Percentiles rank a stretch among this genome's conserved stretches.
These are phyloP conservation scores for Poeciliopsis paucimaculata DNA, from an alignment of 2,797 vertebrate species.

Conservation along the genomic window DNA sequence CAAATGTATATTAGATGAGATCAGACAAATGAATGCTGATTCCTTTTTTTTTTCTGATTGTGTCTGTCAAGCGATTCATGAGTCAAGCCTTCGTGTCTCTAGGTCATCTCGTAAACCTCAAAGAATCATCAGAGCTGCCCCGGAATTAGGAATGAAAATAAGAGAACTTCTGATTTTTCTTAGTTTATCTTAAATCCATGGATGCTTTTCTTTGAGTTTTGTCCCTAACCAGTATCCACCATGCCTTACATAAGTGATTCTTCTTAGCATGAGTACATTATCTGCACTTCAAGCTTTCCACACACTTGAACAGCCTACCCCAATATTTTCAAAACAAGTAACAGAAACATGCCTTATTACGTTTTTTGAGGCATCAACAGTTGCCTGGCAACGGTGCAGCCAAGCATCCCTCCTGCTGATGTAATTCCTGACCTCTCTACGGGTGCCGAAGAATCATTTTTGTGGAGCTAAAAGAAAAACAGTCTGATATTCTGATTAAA, in stretches of 20 bases:
- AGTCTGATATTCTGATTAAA: not conserved
- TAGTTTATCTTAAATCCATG: not conserved
- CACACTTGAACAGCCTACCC: not conserved
- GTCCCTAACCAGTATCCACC: not conserved
- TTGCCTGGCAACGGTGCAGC: not conserved
- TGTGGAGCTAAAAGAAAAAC: not conserved
- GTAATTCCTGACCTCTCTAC: not conserved
- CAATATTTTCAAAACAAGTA: not conserved
- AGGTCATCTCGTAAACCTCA: not conserved
- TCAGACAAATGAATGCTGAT: not conserved
- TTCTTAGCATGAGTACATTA: not conserved
- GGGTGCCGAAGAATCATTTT: not conserved
- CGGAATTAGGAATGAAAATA: not conserved
- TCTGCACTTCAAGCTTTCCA: not conserved
- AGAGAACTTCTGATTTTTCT: not conserved
- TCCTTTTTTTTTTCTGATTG: not conserved
- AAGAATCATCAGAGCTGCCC: not conserved
- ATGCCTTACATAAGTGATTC: not conserved
- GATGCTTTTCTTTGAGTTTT: not conserved
- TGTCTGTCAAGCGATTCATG: not conserved
- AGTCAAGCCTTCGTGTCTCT: not conserved
- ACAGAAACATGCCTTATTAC: not conserved
- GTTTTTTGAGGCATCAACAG: not conserved
- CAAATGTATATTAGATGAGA: not conserved
- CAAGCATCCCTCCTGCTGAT: not conserved